These are phyloP conservation scores for Saimiri boliviensis DNA, from an alignment of 2,113 vertebrate genomes.

Conservation along the genomic window DNA sequence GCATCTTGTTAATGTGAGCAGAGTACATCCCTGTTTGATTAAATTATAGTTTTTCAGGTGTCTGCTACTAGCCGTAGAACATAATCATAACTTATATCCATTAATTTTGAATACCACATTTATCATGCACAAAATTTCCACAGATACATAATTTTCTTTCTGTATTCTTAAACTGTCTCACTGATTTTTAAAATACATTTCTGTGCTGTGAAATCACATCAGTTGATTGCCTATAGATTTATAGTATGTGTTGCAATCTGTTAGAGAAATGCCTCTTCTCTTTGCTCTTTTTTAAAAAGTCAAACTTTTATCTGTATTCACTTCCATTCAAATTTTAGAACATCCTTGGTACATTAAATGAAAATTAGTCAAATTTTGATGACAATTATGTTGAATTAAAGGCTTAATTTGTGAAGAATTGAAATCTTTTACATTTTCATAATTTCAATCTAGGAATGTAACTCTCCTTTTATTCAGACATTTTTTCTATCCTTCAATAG, in stretches of 20 bases:
- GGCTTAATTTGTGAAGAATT: constrained; percentile 27
- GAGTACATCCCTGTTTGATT: neutral
- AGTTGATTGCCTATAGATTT: constrained; percentile 35
- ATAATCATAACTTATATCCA: neutral
- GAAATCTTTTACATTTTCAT: constrained; percentile 43
- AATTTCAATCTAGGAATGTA: neutral
- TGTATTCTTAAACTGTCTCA: constrained; percentile 1
- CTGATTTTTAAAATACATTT: constrained; percentile 50
- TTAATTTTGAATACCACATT: neutral
- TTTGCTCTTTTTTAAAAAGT: neutral
- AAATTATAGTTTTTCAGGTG: neutral
- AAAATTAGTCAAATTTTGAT: constrained; percentile 58
- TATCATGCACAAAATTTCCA: constrained; percentile 13
- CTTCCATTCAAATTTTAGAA: constrained; percentile 45
- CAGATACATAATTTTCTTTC: constrained; percentile 1
- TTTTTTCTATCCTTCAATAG: neutral
- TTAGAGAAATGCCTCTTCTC: constrained; percentile 29
- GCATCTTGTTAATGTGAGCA: neutral
- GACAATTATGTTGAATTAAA: constrained; percentile 51
- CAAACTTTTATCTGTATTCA: constrained; percentile 45
- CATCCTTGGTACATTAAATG: constrained; percentile 5
- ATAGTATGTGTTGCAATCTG: constrained; percentile 50
- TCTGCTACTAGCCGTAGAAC: neutral
- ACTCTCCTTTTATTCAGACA: neutral
- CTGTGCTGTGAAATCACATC: constrained; percentile 50